Percentiles rank a stretch among this genome's conserved stretches.
These are phyloP conservation scores for Zaprionus africanus DNA, from an alignment of 1,140 invertebrate genomes.

Conservation along the genomic window DNA sequence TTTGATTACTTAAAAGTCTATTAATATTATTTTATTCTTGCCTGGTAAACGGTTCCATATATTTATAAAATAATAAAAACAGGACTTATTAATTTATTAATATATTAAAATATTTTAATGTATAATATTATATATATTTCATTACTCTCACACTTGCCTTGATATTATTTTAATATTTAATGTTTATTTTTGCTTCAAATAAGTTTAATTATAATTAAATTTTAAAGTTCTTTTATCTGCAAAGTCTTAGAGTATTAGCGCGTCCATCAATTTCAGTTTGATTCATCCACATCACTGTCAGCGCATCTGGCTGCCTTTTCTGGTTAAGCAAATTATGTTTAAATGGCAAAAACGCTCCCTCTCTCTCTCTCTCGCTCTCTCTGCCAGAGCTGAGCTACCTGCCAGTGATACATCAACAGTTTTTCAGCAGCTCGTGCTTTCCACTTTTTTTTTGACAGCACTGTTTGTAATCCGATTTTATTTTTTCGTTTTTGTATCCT, in stretches of 20 bases:
- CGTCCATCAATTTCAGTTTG: not conserved
- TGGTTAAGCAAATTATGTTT: constrained; percentile 72
- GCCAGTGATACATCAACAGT: constrained; percentile 68
- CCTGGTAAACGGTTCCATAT: too few species aligned
- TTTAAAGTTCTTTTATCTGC: too few species aligned
- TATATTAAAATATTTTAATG: too few species aligned
- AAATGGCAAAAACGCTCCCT: constrained; percentile 65
- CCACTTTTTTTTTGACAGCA: constrained; percentile 34
- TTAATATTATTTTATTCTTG: too few species aligned
- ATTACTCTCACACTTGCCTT: too few species aligned
- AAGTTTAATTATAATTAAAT: too few species aligned
- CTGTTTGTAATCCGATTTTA: constrained; percentile 58
- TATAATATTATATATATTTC: too few species aligned
- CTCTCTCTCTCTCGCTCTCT: constrained; percentile 19
- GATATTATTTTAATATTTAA: too few species aligned
- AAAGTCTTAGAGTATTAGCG: not conserved
- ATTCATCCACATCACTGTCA: not conserved
- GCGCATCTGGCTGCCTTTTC: constrained; percentile 5
- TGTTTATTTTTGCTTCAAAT: too few species aligned
- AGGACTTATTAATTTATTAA: too few species aligned
- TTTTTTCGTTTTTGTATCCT: constrained; percentile 18
- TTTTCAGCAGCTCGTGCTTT: constrained; percentile 50
- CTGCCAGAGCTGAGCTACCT: constrained; percentile 6
- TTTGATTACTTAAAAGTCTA: too few species aligned
- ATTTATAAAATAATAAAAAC: too few species aligned